Percentiles rank a stretch among this genome's conserved stretches.
Conservation (phyloP, 2,797 vertebrate genomes). For the Hafferia zeledoni region DNA sequence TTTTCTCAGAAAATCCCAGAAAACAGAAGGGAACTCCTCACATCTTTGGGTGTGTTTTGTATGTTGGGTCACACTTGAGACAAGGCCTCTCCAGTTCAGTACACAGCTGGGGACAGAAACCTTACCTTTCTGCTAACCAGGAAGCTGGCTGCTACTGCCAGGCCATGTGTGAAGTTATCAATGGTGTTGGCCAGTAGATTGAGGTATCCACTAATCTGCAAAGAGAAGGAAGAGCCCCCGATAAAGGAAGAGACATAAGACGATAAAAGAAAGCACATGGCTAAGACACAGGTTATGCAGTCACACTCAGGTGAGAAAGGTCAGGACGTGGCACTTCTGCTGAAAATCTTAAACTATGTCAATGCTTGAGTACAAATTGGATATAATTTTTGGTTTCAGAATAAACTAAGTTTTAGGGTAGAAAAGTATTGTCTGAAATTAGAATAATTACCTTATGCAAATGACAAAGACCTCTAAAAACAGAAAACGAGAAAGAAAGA, state of each 20-base stretch:
- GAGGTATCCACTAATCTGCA: conserved; percentile 94
- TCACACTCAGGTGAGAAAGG: neutral
- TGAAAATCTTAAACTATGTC: neutral
- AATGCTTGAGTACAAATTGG: neutral
- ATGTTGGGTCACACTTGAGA: neutral
- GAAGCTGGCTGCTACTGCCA: conserved; percentile 96
- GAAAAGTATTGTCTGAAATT: neutral
- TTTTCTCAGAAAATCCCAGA: neutral
- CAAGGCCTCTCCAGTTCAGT: neutral
- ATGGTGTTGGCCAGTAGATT: conserved; percentile 97
- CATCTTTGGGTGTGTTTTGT: neutral
- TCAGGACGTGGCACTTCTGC: neutral
- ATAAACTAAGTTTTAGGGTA: neutral
- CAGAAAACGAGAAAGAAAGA: neutral
- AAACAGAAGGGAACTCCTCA: neutral
- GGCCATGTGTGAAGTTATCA: conserved; percentile 98
- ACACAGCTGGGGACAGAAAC: neutral
- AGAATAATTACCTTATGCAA: neutral
- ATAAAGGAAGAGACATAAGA: neutral
- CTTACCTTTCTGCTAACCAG: conserved; percentile 97
- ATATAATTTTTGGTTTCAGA: neutral
- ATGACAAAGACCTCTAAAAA: neutral
- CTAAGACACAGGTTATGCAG: neutral
- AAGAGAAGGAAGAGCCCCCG: neutral
- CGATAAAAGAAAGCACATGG: neutral